These are phyloP conservation scores for Silurus aristotelis DNA, from an alignment of 2,797 vertebrate species.

Conservation along the genomic window DNA sequence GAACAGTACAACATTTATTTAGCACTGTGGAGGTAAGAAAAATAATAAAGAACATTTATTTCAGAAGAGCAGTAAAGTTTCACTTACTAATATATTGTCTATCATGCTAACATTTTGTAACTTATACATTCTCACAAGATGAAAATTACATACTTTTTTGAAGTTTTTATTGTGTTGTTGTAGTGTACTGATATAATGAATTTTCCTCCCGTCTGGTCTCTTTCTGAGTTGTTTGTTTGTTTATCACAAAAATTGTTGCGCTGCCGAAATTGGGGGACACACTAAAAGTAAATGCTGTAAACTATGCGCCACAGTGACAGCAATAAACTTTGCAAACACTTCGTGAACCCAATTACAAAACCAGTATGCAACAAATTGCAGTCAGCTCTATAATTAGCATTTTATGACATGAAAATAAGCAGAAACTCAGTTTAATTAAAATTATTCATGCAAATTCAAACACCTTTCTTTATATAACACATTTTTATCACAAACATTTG, in stretches of 20 bases:
- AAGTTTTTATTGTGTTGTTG: slow-evolving; percentile 29
- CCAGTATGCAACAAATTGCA: background rate
- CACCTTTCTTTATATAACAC: background rate
- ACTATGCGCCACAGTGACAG: background rate
- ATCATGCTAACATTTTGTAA: slow-evolving; percentile 43
- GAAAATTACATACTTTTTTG: slow-evolving; percentile 15
- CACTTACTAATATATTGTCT: slow-evolving; percentile 23
- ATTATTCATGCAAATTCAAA: background rate
- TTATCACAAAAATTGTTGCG: background rate
- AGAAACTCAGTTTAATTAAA: background rate
- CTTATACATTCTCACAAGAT: slow-evolving; percentile 37
- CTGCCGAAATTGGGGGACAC: background rate
- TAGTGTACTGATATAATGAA: background rate
- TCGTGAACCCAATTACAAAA: background rate
- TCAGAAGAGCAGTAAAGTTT: slow-evolving; percentile 19
- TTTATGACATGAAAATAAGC: background rate
- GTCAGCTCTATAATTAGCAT: background rate
- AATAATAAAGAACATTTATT: slow-evolving; percentile 45
- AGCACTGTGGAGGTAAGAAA: slow-evolving; percentile 24
- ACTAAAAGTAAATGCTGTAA: background rate
- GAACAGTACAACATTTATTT: slow-evolving; percentile 28
- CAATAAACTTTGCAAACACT: background rate
- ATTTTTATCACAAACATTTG: background rate
- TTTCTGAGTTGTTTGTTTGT: background rate
- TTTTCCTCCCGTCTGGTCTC: background rate